Conservation (phyloP, 1,140 invertebrate genomes). For the Diabrotica undecimpunctata region DNA sequence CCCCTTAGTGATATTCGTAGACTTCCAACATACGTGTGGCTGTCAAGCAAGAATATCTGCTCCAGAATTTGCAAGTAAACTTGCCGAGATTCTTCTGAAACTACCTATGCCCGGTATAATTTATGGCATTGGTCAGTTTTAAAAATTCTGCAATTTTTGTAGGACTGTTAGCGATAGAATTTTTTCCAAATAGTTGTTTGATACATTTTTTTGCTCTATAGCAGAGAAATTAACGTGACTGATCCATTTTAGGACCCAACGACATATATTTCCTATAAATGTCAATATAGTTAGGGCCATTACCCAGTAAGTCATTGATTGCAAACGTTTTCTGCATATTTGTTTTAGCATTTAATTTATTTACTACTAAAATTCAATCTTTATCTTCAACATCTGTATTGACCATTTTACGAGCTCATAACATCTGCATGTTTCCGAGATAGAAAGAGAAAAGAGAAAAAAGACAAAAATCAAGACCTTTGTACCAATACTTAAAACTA, state of each 20-base stretch:
- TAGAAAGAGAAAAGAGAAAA: too few species aligned
- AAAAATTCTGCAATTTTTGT: neutral
- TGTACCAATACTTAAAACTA: too few species aligned
- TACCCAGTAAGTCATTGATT: too few species aligned
- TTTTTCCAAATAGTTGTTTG: neutral
- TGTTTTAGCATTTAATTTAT: too few species aligned
- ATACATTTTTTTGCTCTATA: neutral
- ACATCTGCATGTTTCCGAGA: too few species aligned
- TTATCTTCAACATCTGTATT: too few species aligned
- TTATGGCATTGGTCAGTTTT: neutral
- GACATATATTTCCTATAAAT: neutral
- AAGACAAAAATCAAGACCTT: too few species aligned
- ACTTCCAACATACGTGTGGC: neutral
- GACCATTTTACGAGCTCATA: too few species aligned
- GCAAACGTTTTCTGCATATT: too few species aligned
- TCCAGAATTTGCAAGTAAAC: neutral
- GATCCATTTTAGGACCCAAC: neutral
- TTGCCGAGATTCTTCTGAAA: neutral
- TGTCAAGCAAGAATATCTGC: too few species aligned
- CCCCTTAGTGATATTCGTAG: neutral
- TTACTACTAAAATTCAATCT: too few species aligned
- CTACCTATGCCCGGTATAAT: slow-evolving; percentile 1
- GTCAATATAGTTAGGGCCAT: neutral
- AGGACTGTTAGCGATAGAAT: neutral
- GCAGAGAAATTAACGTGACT: neutral